phyloP scores from a whole-genome alignment of 1,140 invertebrate species.

The Drosophila saltans region DNA sequence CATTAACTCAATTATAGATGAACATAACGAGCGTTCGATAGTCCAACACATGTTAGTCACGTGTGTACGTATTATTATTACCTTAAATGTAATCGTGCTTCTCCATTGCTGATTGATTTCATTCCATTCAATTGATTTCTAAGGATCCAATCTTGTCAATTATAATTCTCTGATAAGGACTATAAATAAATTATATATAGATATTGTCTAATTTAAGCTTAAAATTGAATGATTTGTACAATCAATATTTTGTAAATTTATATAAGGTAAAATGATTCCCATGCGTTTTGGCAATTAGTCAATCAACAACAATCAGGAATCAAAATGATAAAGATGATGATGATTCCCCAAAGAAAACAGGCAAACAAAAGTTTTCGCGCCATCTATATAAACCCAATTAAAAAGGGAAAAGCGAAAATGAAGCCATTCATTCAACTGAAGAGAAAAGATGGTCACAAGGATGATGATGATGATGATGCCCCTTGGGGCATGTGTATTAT shows the following conservation, averaged over 20 bases:
- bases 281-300: conserved; percentile 64
- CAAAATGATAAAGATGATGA: conserved; percentile 15
- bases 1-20: conserved; percentile 60
- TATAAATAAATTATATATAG: no score
- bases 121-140: conserved; percentile 69
- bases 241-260: conserved; percentile 28
- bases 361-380: conserved; percentile 5
- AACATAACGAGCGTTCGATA: conserved; percentile 53
- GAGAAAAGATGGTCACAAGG: background rate
- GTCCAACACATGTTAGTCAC: conserved; percentile 47
- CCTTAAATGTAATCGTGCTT: conserved; percentile 20
- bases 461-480: conserved; percentile 5
- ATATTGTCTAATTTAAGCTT: conserved; percentile 11
- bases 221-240: conserved; percentile 52
- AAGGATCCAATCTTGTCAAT: conserved; percentile 49
- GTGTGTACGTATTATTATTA: conserved; percentile 47
- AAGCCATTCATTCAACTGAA: conserved; percentile 3
- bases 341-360: conserved; percentile 4
- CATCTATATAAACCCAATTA: conserved; percentile 15
- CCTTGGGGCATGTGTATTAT: conserved; percentile 1
- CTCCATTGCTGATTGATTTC: conserved; percentile 50
- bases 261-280: background rate
- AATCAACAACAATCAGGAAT: conserved; percentile 50
- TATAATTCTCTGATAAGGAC: background rate
- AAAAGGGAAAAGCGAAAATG: conserved; percentile 15